Base-by-base conservation (phyloP, 1,140 invertebrate species). In the Ceratitis capitata region DNA sequence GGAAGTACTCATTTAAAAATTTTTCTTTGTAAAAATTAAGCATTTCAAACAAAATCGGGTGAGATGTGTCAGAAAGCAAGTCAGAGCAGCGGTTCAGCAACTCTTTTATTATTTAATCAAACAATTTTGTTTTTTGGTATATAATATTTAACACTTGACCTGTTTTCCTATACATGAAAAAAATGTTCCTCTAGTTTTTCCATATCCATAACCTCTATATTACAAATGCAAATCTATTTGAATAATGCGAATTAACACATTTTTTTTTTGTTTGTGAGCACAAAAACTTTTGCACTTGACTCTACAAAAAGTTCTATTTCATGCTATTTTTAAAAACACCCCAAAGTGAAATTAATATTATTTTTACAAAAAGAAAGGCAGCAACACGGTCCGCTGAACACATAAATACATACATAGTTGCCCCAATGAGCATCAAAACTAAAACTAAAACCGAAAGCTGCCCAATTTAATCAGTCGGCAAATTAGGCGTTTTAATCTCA, bases 381-480 rank as follows among this genome's bases (percentile, higher is more conserved):
- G 16, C 1, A n/a, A 29, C 61, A 19, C 29, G n/a, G 14, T 69
- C 39, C 61, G 9, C 14, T 69, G 61, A 19, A 69, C 29, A 16
- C 61, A 39, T 35, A 35, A 32, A 35, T 69, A 29, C 12, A 69
- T 14, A 16, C 61, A 39, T 35, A 35, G 61, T 69, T 69, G 26
- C 12, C 16, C 4, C 32, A 35, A 19, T 16, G 9, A 53, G 23
- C 19, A 56, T 9, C 4, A 23, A 35, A 61, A 26, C 23, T 6
- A 61, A 61, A 61, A 53, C 16, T n/a, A 19, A 12, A 78, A 78
- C 39, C 39, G 32, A 78, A 45, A 78, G 39, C 69, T 45, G 23
- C 69, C 19, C 45, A 45, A 78, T 47, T 78, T 78, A 78, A 78
- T 78, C 69, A 78, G 35, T 78, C 39, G 69, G 35, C 69, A 78